Evolutionary conservation across 2,888 invertebrate genomes (phyloP).

Genomic region (Drosophila lutescens): DNA sequence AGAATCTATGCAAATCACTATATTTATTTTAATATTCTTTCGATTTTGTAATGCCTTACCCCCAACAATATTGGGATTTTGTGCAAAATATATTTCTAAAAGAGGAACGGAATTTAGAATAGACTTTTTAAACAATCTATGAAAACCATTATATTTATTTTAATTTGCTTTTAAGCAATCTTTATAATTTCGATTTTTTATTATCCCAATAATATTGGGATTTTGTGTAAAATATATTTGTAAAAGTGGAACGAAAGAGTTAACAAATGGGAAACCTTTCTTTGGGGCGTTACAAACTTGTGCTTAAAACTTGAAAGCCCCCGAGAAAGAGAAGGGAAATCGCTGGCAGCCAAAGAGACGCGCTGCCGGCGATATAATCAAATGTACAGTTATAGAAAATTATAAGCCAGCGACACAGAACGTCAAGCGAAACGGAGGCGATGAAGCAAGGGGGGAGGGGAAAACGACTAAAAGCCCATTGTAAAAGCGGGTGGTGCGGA

Average conservation of each 20-base stretch:
- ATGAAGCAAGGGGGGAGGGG: slow-evolving; percentile 13
- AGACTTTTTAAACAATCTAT: no score
- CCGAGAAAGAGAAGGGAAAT: slow-evolving; percentile 23
- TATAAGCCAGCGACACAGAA: slow-evolving; percentile 62
- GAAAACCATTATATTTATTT: no score
- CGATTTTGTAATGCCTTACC: not conserved
- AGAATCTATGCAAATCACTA: no score
- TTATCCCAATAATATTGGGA: no score
- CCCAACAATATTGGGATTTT: not conserved
- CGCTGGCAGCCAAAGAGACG: slow-evolving; percentile 24
- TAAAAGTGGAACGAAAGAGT: not conserved
- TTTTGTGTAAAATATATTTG: not conserved
- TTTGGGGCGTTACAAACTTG: slow-evolving; percentile 24
- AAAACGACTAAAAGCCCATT: slow-evolving; percentile 29
- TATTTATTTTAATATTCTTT: not conserved
- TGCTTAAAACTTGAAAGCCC: slow-evolving; percentile 11
- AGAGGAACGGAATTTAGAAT: not conserved
- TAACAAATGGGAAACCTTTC: not conserved
- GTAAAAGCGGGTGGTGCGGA: slow-evolving; percentile 21
- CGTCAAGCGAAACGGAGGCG: slow-evolving; percentile 31
- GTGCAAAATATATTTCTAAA: not conserved
- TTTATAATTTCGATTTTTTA: no score
- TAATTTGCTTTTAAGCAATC: no score
- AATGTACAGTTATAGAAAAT: slow-evolving; percentile 69
- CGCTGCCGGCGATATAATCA: slow-evolving; percentile 49